Evolutionary conservation across 2,888 invertebrate genomes (phyloP), one percentile per base, ranked within the genome.

Genomic region (Nomada ruficornis): DNA sequence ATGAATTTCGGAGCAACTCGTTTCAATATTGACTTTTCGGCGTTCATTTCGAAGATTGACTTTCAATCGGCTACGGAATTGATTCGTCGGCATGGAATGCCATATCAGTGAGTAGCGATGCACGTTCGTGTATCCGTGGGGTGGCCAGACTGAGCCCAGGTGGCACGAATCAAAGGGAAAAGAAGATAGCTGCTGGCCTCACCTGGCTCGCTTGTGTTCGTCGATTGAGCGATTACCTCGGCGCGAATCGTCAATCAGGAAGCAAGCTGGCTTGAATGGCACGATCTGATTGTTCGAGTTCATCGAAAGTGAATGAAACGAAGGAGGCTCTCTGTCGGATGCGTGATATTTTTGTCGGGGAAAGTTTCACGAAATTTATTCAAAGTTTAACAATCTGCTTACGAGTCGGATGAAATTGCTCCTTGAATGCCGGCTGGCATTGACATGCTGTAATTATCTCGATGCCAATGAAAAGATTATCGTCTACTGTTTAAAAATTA

Each of bases 221-320:
- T 59, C 85, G 87, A 87, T 87, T 76, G 83, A 87, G 73, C 87
- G 83, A 87, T 87, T 87, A 80, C 75, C 63, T 52, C 69, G 59
- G 70, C 54, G 59, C 65, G 75, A 54, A 47, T 84, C 84, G 84
- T 87, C 80, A 76, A 87, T 87, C 87, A 82, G 80, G 65, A 50
- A 64, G 10, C 71, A 23, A 52, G 42, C 42, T 64, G 69, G 62
- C 18, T 65, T 81, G 73, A 86, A 78, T 73, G 54, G 54, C 36
- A 63, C 72, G 84, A 86, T 62, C 63, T 73, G 77, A 83, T 72
- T 50, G 67, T 59, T 72, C 42, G 72, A 73, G 52, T 54, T 57
- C 65, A 72, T 84, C 72, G 76, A 77, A 65, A 82, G 59, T 59
- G 70, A 74, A 57, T 82, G 82, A 82, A 52, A 82, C 82, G 57